Conservation (phyloP, 2,888 invertebrate genomes). For the Latrodectus elegans region DNA sequence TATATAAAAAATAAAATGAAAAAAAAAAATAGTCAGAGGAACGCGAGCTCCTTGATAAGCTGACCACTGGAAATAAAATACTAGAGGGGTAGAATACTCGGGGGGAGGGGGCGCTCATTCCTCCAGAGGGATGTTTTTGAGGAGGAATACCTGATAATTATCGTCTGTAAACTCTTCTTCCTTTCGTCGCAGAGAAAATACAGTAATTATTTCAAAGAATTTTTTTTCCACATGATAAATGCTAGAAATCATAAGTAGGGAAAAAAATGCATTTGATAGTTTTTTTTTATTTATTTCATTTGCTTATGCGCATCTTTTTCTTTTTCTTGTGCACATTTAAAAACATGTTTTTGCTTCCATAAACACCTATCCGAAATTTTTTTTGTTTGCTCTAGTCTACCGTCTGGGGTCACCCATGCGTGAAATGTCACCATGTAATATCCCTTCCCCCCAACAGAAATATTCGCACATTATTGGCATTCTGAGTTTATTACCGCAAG, state of each 20-base stretch:
- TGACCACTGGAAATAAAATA: conserved; percentile 20
- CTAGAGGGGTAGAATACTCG: neutral
- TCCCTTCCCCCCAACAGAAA: too few species aligned
- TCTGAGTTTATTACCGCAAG: too few species aligned
- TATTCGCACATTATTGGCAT: too few species aligned
- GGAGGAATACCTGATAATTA: conserved; percentile 43
- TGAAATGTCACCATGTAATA: neutral
- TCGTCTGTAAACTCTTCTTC: conserved; percentile 18
- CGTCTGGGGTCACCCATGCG: neutral
- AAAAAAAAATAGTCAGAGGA: neutral
- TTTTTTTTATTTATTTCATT: neutral
- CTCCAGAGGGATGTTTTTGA: neutral
- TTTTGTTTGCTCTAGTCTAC: neutral
- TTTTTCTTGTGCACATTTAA: neutral
- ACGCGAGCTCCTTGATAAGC: conserved; percentile 6
- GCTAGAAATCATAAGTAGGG: neutral
- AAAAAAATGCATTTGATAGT: neutral
- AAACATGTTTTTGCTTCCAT: too few species aligned
- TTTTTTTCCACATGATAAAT: conserved; percentile 2
- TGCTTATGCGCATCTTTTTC: neutral
- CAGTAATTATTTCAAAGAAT: conserved; percentile 33
- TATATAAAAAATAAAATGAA: too few species aligned
- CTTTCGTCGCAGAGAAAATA: conserved; percentile 14
- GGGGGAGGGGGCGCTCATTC: neutral
- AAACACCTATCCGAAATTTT: neutral